Evolutionary conservation across 2,888 invertebrate genomes (phyloP), one percentile per base, ranked within the genome.

Genomic region (Himalopsyche tibetana): DNA sequence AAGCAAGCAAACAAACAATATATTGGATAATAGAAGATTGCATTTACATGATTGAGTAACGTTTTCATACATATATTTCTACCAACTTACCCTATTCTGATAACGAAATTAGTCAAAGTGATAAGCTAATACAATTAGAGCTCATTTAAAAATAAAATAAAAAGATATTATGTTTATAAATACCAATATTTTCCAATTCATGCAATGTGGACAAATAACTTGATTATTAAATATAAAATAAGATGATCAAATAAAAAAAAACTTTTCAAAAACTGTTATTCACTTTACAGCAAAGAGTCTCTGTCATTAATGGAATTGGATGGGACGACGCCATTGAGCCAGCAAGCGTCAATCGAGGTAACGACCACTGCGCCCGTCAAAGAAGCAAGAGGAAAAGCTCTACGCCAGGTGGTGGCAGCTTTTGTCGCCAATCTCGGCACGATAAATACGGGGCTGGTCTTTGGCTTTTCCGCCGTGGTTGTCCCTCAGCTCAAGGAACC

Each of bases 391-490:
- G 94, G 94, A 15, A 93, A 92, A 89, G 92, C 94, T 0, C 89
- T 93, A 15, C 90, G 91, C 83, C 95, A 95, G 91, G 94, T 95
- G 28, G 55, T 95, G 89, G 95, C 95, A 0, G 94, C 95, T 0
- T 91, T 95, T 74, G 92, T 95, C 9, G 95, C 94, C 4, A 95
- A 95, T 90, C 90, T 95, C 15, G 95, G 95, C 0, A 95, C 95
- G 51, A 94, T 95, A 86, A 95, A 95, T 90, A 95, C 95, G 0
- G 95, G 95, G 69, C 94, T 95, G 94, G 94, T 94, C 0, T 95
- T 95, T 89, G 95, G 95, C 0, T 95, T 95, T 90, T 95, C 95
- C 0, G 95, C 95, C 2, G 95, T 95, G 0, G 94, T 94, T 0
- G 90, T 95, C 69, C 95, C 95, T 2, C 95, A 95, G 89, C 90